Base-by-base conservation (phyloP, 1,140 invertebrate species). In the Daktulosphaira vitifoliae region DNA sequence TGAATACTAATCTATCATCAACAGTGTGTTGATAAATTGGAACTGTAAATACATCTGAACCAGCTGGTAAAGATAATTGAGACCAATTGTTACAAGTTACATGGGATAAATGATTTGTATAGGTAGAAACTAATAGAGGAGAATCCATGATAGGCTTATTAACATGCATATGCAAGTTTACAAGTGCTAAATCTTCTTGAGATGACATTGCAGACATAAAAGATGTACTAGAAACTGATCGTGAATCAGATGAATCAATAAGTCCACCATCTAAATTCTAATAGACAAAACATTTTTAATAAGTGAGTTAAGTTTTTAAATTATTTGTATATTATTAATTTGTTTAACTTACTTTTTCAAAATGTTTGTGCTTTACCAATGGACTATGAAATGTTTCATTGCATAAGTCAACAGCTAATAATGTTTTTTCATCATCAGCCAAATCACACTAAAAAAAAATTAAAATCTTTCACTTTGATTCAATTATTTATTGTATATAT, bases 141-240 rank as follows among this genome's bases (percentile, higher is more conserved):
- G 92, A 96, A 69, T 91, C 88, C 20, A 92, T 86, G 66, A 97
- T 96, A 0, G 92, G 89, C 71, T 92, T 90, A 73, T 96, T 94
- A 8, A 95, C 84, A 77, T 98, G 94, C 82, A 92, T 91, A 71
- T 96, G 90, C 6, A 97, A 78, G 79, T 97, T 94, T 0, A 97
- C 89, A 54, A 96, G 75, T 2, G 90, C 89, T 72, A 92, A 86
- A 71, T 95, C 91, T 76, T 93, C 90, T 73, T 94, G 90, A n/a
- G 90, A 94, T 1, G 92, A 96, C 3, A 72, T 71, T 29, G 72
- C 72, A n/a, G 72, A 72, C 59, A 72, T 70, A 54, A 72, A 72
- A 1, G 92, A 96, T 1, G 84, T 89, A 15, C 86, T 88, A 4
- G 88, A 90, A 2, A 89, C 79, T 1, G 87, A 89, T 67, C 82